These are phyloP conservation scores for Bombus confusus DNA, from an alignment of 1,140 invertebrate species.

Conservation along the genomic window DNA sequence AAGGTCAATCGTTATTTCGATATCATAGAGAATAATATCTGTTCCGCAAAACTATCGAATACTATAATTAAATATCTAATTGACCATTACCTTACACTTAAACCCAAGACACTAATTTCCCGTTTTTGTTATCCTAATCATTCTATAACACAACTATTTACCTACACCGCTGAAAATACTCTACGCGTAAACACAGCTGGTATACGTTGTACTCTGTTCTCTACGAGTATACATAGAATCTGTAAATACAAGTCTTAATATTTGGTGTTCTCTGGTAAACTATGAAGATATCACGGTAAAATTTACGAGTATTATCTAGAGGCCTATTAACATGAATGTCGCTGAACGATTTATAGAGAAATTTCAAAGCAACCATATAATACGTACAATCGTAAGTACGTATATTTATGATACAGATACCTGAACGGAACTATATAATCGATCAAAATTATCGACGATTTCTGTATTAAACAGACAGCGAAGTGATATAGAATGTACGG, in stretches of 20 bases:
- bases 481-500: neutral
- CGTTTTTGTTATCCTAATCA: neutral
- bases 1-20: neutral
- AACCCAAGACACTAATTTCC: conserved; percentile 20
- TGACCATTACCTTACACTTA: conserved; percentile 12
- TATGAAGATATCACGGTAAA: conserved; percentile 29
- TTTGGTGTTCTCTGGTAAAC: conserved; percentile 70
- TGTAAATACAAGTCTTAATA: conserved; percentile 64
- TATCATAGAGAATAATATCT: conserved; percentile 26
- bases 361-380: neutral
- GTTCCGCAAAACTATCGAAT: neutral
- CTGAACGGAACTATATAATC: neutral
- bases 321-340: conserved; percentile 24
- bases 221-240: conserved; percentile 56
- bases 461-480: neutral
- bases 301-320: conserved; percentile 24
- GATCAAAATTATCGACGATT: neutral
- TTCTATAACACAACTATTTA: conserved; percentile 12
- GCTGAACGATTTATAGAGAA: neutral
- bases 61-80: conserved; percentile 23
- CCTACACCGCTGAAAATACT: conserved; percentile 20
- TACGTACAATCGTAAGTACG: neutral
- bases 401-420: neutral
- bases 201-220: conserved; percentile 40
- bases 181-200: conserved; percentile 14